These are phyloP conservation scores for Zoanthus sociatus DNA, from an alignment of 92 coral and sea anemone species.

Conservation along the genomic window DNA sequence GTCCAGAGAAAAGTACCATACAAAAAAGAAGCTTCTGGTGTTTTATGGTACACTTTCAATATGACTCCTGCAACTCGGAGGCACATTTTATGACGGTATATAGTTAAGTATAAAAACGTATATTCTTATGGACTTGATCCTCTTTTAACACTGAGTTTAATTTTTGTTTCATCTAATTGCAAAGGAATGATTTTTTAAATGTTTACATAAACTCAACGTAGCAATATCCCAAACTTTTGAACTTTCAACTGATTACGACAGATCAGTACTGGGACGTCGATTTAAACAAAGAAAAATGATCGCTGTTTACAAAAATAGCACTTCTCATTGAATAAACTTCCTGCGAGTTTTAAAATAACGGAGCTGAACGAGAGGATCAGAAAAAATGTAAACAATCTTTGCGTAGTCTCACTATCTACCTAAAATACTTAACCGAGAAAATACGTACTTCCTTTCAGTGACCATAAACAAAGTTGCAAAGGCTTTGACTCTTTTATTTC, in stretches of 20 bases:
- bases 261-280: background rate
- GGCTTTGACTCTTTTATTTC: background rate
- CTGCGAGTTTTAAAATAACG: background rate
- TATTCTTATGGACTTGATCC: no score
- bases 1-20: no score
- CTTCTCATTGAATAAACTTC: background rate
- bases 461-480: background rate
- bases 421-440: background rate
- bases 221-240: background rate
- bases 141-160: no score
- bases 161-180: no score
- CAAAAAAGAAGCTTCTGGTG: no score
- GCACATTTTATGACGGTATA: no score
- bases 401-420: background rate
- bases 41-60: no score
- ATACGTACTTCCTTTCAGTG: background rate
- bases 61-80: no score
- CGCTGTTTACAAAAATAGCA: background rate
- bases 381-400: slow-evolving; percentile 24
- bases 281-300: background rate
- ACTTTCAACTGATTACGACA: background rate
- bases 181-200: no score
- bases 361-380: background rate
- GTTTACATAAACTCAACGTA: no score
- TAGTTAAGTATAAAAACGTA: no score